Conservation (phyloP, 1,140 invertebrate species). For the Leptonema lineaticorne region DNA sequence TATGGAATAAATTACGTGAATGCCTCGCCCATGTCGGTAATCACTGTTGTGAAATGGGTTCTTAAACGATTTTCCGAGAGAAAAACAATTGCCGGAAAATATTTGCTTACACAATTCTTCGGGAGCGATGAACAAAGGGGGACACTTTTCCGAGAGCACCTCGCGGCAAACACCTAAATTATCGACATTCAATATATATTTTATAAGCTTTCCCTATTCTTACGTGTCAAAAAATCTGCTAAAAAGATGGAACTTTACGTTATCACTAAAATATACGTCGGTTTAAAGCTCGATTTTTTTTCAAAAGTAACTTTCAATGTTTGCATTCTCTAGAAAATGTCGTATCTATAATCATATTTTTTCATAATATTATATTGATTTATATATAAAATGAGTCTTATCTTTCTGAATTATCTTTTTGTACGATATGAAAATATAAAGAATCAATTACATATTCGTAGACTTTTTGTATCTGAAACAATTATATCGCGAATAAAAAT, state of each 20-base stretch:
- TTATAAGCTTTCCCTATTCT: too few relatives aligned
- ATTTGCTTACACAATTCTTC: slow-evolving; percentile 24
- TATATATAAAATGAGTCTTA: background rate
- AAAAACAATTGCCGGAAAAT: slow-evolving; percentile 28
- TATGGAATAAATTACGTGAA: slow-evolving; percentile 31
- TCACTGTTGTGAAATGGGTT: slow-evolving; percentile 22
- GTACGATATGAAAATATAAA: too few relatives aligned
- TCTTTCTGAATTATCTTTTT: too few relatives aligned
- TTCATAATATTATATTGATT: background rate
- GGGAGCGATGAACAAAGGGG: background rate
- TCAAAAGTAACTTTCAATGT: too few relatives aligned
- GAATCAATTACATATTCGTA: too few relatives aligned
- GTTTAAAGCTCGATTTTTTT: too few relatives aligned
- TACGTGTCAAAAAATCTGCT: too few relatives aligned
- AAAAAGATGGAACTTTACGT: too few relatives aligned
- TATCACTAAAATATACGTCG: too few relatives aligned
- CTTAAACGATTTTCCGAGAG: slow-evolving; percentile 27
- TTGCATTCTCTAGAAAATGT: too few relatives aligned
- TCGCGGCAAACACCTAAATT: background rate
- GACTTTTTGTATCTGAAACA: too few relatives aligned
- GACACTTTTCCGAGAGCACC: background rate
- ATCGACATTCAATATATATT: background rate
- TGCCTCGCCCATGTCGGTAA: slow-evolving; percentile 11
- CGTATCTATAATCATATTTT: background rate
- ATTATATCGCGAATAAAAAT: too few relatives aligned